A percentile compares a stretch with the other conserved stretches of the same genome.
These are phyloP conservation scores for Bombus sibiricus DNA, from an alignment of 1,140 invertebrate genomes.

Conservation along the genomic window DNA sequence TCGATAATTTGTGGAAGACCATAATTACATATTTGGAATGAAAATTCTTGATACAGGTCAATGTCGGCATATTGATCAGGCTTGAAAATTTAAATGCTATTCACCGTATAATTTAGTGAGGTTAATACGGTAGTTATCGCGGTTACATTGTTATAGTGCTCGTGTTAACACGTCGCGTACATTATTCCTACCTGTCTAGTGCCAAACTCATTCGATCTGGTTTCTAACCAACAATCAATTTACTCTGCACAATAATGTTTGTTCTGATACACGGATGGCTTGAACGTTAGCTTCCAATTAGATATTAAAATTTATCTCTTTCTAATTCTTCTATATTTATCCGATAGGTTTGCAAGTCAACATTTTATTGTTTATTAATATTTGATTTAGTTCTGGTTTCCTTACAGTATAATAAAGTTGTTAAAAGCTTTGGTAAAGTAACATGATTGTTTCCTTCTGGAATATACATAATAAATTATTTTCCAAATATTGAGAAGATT, in stretches of 20 bases:
- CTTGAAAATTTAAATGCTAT: constrained; percentile 1
- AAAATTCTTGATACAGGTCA: background rate
- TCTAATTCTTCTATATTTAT: too few relatives aligned
- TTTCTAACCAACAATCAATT: background rate
- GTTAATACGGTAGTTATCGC: background rate
- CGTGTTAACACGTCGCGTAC: constrained; percentile 9
- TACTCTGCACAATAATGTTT: background rate
- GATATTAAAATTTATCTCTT: too few relatives aligned
- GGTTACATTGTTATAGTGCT: background rate
- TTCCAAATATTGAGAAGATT: too few relatives aligned
- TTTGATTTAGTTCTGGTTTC: too few relatives aligned
- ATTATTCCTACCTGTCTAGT: constrained; percentile 14
- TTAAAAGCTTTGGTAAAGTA: too few relatives aligned
- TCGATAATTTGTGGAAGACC: background rate
- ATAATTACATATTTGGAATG: background rate
- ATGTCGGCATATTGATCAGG: background rate
- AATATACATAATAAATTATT: too few relatives aligned
- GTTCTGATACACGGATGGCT: background rate
- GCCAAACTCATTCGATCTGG: constrained; percentile 1
- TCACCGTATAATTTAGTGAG: background rate
- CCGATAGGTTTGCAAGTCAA: too few relatives aligned
- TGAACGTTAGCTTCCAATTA: too few relatives aligned
- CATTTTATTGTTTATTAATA: too few relatives aligned
- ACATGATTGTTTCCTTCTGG: too few relatives aligned
- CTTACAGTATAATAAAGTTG: too few relatives aligned